Evolutionary conservation across 64 coral and sea anemone genomes (phyloP), one percentile per base, ranked within the genome.

Genomic region (Montipora sp.): DNA sequence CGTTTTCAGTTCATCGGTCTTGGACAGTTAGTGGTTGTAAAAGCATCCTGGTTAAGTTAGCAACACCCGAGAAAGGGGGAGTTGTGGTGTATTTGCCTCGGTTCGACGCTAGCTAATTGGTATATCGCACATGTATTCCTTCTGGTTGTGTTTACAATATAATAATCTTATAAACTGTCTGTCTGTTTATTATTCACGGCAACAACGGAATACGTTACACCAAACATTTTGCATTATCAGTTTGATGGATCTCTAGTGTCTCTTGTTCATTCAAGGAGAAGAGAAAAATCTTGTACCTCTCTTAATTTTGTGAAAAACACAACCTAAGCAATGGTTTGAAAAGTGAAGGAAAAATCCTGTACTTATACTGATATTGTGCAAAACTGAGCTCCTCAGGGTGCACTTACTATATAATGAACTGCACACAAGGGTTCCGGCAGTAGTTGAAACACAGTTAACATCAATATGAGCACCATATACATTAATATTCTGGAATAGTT

Each of bases 241-340:
- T 24, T 24, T 20, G 19, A 24, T 7, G 19, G 19, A 73, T 24
- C 74, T 78, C 79, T 77, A 81, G 89, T 24, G 43, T 77, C 44
- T 80, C 80, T 84, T 90, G 82, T 15, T 83, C 79, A 79, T 59
- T 19, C 49, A 84, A 76, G 59, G 84, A 7, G 12, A 89, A 48
- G 16, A 94, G n/a, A 78, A 90, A 90, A 78, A 86, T 69, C 79
- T 75, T 70, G 80, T 95, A 66, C 47, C 83, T 36, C 44, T 74
- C 13, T 36, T 89, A 59, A 44, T 90, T 69, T 81, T 47, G 11
- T 81, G 89, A 72, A 91, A 91, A 83, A 91, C 51, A 50, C 89
- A 91, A 21, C 77, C 59, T 20, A 58, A 46, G 4, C 78, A 91
- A 23, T 7, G 55, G 2, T 67, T 74, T 12, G 78, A 72, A 10